These are phyloP conservation scores for Tenthredo scrophulariae DNA, from an alignment of 2,888 invertebrate genomes.

Conservation along the genomic window DNA sequence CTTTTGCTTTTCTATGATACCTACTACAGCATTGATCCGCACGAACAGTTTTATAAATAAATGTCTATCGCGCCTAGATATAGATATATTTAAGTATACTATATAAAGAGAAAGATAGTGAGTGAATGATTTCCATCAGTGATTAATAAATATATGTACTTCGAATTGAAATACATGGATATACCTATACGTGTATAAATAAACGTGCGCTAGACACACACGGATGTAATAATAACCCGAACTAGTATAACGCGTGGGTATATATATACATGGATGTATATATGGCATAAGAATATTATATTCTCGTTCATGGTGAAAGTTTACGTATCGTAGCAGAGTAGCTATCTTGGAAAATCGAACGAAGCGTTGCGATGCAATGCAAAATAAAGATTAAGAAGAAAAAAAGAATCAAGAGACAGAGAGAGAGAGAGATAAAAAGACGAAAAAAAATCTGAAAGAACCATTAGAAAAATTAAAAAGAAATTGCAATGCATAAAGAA, in stretches of 20 bases:
- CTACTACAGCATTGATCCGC: background rate
- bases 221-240: background rate
- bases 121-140: background rate
- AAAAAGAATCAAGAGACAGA: background rate
- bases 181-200: background rate
- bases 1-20: background rate
- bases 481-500: background rate
- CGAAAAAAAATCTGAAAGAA: background rate
- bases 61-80: background rate
- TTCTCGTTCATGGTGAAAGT: background rate
- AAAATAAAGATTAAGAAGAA: background rate
- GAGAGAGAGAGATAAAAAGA: background rate
- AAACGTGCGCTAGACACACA: background rate
- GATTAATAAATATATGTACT: background rate
- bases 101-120: background rate
- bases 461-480: background rate
- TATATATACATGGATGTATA: background rate
- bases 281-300: background rate
- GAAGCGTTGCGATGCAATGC: background rate
- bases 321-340: background rate
- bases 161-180: background rate
- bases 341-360: constrained; percentile 11
- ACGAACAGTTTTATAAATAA: constrained; percentile 6
- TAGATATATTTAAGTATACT: background rate
- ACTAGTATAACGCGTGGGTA: background rate